Conservation (phyloP, 2,888 invertebrate genomes). For the Dryomyza anilis region DNA sequence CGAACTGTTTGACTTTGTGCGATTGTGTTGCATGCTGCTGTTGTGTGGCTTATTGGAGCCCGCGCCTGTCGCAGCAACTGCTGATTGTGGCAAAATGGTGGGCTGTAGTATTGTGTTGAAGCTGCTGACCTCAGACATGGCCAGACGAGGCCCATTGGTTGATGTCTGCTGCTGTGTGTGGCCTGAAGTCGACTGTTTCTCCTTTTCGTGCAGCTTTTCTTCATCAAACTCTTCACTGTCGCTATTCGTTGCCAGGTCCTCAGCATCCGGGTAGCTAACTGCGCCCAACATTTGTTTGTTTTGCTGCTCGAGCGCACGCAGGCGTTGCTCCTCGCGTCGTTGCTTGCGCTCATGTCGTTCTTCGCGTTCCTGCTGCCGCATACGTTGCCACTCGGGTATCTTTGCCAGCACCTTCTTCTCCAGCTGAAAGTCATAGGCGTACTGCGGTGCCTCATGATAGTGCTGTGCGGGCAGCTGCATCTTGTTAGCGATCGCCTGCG, state of each 20-base stretch:
- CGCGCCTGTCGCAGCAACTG: no score
- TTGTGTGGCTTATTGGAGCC: not conserved
- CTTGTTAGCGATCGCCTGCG: conserved; percentile 65
- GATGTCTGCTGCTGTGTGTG: conserved; percentile 27
- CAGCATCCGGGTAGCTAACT: conserved; percentile 68
- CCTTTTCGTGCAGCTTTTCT: not conserved
- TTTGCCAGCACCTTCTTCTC: conserved; percentile 75
- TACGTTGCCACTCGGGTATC: conserved; percentile 73
- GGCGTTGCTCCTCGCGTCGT: conserved; percentile 65
- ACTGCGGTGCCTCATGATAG: conserved; percentile 62
- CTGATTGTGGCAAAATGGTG: conserved; percentile 46
- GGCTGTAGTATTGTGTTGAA: conserved; percentile 60
- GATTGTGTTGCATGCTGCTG: not conserved
- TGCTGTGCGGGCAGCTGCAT: conserved; percentile 64
- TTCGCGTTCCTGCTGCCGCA: conserved; percentile 68
- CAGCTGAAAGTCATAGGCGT: conserved; percentile 73
- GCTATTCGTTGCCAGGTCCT: conserved; percentile 66
- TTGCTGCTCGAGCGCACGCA: conserved; percentile 65
- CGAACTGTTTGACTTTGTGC: conserved; percentile 34
- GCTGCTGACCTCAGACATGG: conserved; percentile 32
- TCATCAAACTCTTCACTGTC: conserved; percentile 50
- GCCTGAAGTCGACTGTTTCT: conserved; percentile 16
- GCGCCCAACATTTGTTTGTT: conserved; percentile 66
- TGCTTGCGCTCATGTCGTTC: conserved; percentile 68
- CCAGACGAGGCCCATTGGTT: not conserved